phyloP scores from a whole-genome alignment of 2,113 vertebrate genomes.

The Amblyornis subalaris region DNA sequence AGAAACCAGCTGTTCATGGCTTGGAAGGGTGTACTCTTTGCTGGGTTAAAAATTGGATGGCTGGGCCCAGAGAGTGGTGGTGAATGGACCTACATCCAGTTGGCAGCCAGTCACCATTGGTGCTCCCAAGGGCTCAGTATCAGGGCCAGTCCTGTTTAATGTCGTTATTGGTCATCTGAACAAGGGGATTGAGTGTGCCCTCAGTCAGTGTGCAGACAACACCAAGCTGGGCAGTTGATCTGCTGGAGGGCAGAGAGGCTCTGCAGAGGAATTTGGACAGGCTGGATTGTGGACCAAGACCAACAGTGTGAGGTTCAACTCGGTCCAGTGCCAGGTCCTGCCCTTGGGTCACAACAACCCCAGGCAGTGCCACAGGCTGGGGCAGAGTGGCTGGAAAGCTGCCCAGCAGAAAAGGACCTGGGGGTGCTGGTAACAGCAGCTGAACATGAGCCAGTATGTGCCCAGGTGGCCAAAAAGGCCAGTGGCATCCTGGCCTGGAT shows the following conservation, averaged over 20 bases:
- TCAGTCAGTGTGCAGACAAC: neutral
- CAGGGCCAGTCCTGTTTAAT: neutral
- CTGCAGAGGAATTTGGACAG: neutral
- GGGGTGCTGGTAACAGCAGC: rapidly evolving
- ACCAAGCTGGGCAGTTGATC: neutral
- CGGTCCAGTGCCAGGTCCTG: rapidly evolving
- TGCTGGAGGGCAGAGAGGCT: neutral
- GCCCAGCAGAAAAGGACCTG: neutral
- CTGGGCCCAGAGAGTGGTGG: neutral
- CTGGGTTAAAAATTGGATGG: neutral
- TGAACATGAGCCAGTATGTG: neutral
- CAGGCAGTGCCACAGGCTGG: neutral
- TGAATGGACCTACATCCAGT: neutral
- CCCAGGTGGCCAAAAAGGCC: neutral
- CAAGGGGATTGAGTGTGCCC: neutral
- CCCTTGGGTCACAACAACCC: neutral
- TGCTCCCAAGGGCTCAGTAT: neutral
- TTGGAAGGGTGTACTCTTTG: neutral
- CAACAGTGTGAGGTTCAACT: neutral
- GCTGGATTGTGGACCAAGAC: neutral
- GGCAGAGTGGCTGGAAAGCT: neutral
- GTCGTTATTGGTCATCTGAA: too few species aligned
- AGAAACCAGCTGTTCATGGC: neutral
- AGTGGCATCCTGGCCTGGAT: neutral
- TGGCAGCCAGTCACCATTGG: rapidly evolving